Evolutionary conservation across 2,888 invertebrate genomes (phyloP), one percentile per base, ranked within the genome.

Genomic region (Diplolepis rosae): DNA sequence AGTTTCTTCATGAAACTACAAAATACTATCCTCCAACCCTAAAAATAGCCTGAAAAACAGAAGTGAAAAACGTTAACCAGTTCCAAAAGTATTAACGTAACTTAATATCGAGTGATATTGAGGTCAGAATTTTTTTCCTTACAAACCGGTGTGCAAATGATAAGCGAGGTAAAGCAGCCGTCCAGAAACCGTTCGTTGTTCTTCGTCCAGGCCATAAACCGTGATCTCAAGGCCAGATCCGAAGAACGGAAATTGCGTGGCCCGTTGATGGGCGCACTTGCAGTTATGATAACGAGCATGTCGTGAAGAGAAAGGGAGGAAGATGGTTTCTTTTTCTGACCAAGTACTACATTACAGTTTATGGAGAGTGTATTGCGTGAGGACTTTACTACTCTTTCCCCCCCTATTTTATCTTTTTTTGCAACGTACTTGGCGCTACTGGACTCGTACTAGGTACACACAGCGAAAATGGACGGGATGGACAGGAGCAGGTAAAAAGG

Each of bases 401-500:
- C 39, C 22, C 30, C 35, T 11, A 65, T 75, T 75, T 77, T 75
- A 72, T 66, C 78, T 74, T 78, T 81, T 74, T 65, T 70, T 39
- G 30, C 65, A 78, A 75, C 78, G 82, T 79, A 75, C 79, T 72
- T 77, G 75, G 70, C 76, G 78, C 69, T 70, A 69, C 75, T 73
- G 80, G 75, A 78, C 76, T 80, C 79, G 79, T 79, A 61, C n/a
- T 61, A 61, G 39, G 22, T 61, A 52, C 15, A 22, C 30, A 30
- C 11, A 54, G 54, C 4, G 30, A 18, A 30, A 18, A 54, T 15
- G 78, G 79, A 78, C 80, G 76, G 80, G 81, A 74, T 77, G 80
- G 79, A 82, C 79, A 42, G 82, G 75, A 83, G 83, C 87, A 87
- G 88, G 88, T 88, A 88, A 88, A 88, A 88, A 87, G 87, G 85